Evolutionary conservation across 2,113 vertebrate species (phyloP), one percentile per base, ranked within the genome.

Genomic region (Oxyura jamaicensis): DNA sequence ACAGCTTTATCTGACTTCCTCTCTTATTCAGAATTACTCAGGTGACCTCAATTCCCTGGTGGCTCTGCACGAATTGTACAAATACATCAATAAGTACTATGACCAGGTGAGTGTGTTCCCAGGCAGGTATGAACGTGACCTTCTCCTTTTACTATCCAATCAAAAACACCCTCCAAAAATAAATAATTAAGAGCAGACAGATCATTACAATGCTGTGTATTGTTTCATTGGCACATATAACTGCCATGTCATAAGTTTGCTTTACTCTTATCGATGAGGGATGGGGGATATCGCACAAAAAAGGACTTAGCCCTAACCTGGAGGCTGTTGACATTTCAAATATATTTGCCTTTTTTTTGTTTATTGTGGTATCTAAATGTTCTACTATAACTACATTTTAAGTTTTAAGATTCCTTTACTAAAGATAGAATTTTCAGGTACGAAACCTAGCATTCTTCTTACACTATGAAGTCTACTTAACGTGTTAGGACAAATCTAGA

Each of bases 61-160:
- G 71, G 99, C 99, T 72, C 98, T 99, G 66, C 99, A 99, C 10
- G 99, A 99, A 95, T 98, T 99, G 75, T 99, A 99, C 98, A 99
- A 99, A 97, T 99, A 99, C 95, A 99, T 99, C 98, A 99, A 99
- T 98, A 99, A 99, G 79, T 99, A 99, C 97, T 99, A 99, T 10
- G 99, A 99, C 96, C 99, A 99, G 99, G 99, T 99, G 95, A 95
- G 98, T 97, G 46, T 41, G 12, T 95, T 88, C 88, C 60, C 56
- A 85, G 62, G 62, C 42, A 93, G 75, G 48, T 90, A 53, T 25
- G 23, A 91, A 58, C 44, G 13, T 72, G 42, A 33, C 35, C 29
- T 86, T 60, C 42, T 94, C 48, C 60, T 91, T 83, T 60, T 66
- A 25, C 23, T 14, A 39, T 39, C 35, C 33, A 52, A 83, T 74